Conservation (phyloP, 2,797 vertebrate species). For the Pipistrellus kuhlii region DNA sequence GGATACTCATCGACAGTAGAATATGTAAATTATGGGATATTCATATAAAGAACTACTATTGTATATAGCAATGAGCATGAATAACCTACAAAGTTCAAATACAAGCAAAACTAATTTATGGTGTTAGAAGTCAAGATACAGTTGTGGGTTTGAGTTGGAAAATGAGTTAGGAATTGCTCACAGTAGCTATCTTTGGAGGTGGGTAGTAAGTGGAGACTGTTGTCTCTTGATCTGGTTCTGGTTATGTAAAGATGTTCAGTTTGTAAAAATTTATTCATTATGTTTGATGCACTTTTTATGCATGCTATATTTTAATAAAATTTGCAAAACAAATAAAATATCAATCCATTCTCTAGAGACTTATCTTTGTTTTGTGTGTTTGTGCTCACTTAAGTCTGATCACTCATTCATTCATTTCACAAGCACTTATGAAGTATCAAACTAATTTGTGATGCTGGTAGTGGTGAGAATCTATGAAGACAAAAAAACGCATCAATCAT, state of each 20-base stretch:
- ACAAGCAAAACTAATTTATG: not conserved
- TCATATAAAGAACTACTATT: not conserved
- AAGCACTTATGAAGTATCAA: not conserved
- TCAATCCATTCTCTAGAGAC: not conserved
- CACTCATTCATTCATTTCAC: not conserved
- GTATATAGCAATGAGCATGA: not conserved
- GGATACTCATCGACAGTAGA: not conserved
- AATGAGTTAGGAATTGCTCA: too few relatives aligned
- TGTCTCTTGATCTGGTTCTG: not conserved
- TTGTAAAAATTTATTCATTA: not conserved
- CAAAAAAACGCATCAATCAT: not conserved
- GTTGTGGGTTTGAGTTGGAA: too few relatives aligned
- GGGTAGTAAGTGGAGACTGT: not conserved
- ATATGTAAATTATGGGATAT: not conserved
- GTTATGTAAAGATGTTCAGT: not conserved
- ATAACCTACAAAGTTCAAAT: not conserved
- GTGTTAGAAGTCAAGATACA: not conserved
- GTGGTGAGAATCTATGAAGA: not conserved
- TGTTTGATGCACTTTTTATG: not conserved
- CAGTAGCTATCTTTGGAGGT: not conserved
- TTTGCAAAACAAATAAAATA: constrained; percentile 42
- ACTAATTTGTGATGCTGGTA: not conserved
- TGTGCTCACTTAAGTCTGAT: constrained; percentile 8
- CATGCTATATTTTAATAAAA: not conserved
- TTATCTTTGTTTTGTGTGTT: not conserved